Evolutionary conservation across 2,797 vertebrate genomes (phyloP).

Genomic region (Alca torda): DNA sequence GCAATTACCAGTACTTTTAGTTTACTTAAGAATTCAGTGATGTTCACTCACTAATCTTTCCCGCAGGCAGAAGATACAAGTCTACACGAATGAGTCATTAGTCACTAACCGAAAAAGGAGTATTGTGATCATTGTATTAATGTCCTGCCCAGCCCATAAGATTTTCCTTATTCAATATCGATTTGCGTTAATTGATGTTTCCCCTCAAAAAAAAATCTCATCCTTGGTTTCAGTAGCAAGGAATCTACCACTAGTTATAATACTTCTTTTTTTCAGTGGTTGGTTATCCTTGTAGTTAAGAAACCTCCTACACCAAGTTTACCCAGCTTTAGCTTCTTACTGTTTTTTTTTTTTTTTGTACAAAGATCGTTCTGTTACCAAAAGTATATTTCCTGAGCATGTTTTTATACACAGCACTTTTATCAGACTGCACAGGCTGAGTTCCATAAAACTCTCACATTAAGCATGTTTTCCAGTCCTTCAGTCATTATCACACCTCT

Average conservation of each 20-base stretch:
- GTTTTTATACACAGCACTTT: background rate
- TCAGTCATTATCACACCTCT: background rate
- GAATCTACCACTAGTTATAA: background rate
- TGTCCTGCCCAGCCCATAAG: background rate
- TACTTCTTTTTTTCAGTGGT: background rate
- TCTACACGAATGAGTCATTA: background rate
- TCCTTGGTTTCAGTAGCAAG: background rate
- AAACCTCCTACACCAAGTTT: background rate
- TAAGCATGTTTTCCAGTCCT: background rate
- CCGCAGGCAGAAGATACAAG: background rate
- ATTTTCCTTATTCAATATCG: background rate
- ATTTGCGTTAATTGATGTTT: background rate
- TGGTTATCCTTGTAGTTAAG: background rate
- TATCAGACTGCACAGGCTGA: background rate
- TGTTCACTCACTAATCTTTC: slow-evolving; percentile 4
- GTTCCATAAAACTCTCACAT: background rate
- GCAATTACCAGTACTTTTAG: background rate
- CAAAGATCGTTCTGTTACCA: background rate
- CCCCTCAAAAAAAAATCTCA: background rate
- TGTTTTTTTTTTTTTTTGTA: background rate
- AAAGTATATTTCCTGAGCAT: background rate
- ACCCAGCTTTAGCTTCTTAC: background rate
- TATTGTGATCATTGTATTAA: slow-evolving; percentile 15
- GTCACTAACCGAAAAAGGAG: background rate
- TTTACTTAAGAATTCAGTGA: background rate